Percentiles rank a stretch among this genome's conserved stretches.
Conservation (phyloP, 1,140 invertebrate species). For the Ptiloglossa arizonensis region DNA sequence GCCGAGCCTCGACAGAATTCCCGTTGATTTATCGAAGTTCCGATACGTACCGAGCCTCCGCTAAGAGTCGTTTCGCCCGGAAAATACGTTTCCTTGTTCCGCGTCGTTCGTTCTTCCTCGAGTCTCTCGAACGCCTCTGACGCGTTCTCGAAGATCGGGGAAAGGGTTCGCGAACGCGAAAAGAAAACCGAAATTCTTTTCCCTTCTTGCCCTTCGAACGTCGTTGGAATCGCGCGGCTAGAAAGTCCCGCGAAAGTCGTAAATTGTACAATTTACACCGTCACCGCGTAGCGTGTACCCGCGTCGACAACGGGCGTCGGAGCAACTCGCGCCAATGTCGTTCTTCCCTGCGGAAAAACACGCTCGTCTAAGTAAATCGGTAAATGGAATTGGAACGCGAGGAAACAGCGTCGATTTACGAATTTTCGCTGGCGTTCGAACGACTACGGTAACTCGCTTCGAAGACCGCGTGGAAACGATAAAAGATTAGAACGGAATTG, state of each 20-base stretch:
- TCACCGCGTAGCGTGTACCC: not conserved
- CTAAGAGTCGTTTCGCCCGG: not conserved
- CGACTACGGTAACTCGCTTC: too few species aligned
- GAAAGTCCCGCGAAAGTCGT: too few species aligned
- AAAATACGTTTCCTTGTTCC: not conserved
- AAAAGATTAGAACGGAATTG: too few species aligned
- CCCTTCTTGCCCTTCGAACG: not conserved
- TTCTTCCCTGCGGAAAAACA: conserved; percentile 7
- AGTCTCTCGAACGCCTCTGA: too few species aligned
- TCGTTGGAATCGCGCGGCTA: too few species aligned
- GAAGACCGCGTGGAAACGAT: too few species aligned
- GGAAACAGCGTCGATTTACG: not conserved
- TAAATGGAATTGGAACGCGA: conserved; percentile 18
- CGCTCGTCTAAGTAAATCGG: conserved; percentile 1
- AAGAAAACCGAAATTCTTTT: too few species aligned
- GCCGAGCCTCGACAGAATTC: conserved; percentile 1
- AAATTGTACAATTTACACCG: too few species aligned
- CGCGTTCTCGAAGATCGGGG: too few species aligned
- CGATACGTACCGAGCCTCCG: not conserved
- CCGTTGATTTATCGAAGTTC: conserved; percentile 3
- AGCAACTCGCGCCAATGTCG: not conserved
- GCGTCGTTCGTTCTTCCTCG: too few species aligned
- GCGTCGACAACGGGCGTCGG: not conserved
- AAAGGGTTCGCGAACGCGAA: too few species aligned
- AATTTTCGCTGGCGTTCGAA: too few species aligned